Percentiles rank a stretch among this genome's conserved stretches.
Conservation (phyloP, 2,113 vertebrate species). For the Nipponia nippon region DNA sequence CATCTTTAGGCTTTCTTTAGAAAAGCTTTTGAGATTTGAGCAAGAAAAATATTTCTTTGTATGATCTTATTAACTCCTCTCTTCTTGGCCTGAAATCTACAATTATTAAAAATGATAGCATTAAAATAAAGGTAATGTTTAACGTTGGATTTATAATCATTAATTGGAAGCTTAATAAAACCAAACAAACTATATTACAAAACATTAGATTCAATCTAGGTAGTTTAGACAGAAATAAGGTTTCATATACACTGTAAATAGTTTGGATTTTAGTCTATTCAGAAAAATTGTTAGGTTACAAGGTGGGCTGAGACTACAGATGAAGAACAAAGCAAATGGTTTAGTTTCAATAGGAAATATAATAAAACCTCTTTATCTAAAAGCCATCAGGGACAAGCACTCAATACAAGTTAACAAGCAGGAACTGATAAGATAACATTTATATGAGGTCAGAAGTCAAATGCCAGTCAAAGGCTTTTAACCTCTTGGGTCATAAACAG, state of each 20-base stretch:
- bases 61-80: constrained; percentile 54
- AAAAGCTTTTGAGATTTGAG: constrained; percentile 43
- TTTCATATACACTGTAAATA: constrained; percentile 8
- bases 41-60: constrained; percentile 51
- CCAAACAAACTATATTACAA: not conserved
- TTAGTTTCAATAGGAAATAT: constrained; percentile 72
- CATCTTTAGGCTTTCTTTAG: constrained; percentile 62
- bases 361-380: constrained; percentile 73
- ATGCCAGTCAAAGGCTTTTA: constrained; percentile 88
- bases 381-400: constrained; percentile 80
- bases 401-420: constrained; percentile 84
- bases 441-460: constrained; percentile 89
- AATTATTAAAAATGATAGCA: constrained; percentile 5
- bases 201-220: not conserved
- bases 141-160: not conserved
- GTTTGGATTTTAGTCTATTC: not conserved
- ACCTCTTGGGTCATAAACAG: constrained; percentile 87
- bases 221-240: constrained; percentile 42
- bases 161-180: not conserved
- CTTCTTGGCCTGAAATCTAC: not conserved
- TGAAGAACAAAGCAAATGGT: constrained; percentile 66
- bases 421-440: constrained; percentile 86
- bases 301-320: constrained; percentile 36
- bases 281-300: constrained; percentile 36
- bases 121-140: not conserved